Conservation (phyloP, 2,888 invertebrate genomes). For the Acronicta aceris region DNA sequence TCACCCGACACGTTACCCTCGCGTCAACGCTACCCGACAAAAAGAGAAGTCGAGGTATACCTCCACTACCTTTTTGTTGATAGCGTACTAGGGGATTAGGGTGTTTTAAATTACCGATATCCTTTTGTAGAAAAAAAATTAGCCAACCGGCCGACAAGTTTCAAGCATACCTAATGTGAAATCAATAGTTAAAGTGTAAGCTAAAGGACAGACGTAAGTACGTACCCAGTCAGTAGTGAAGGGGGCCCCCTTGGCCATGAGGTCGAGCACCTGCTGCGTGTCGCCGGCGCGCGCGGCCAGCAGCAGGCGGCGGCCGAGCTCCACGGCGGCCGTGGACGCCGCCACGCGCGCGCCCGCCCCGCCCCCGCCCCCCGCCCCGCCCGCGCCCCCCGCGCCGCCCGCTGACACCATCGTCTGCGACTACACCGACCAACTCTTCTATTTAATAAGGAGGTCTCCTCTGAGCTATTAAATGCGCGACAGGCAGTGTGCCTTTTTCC, state of each 20-base stretch:
- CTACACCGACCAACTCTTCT: conserved; percentile 3
- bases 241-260: conserved; percentile 96
- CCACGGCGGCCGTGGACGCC: conserved; percentile 84
- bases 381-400: neutral
- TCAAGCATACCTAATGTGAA: too few relatives aligned
- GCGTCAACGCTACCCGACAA: too few relatives aligned
- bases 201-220: neutral
- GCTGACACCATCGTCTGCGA: conserved; percentile 27
- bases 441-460: neutral
- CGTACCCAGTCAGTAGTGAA: conserved; percentile 97
- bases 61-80: too few relatives aligned
- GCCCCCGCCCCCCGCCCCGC: conserved; percentile 18
- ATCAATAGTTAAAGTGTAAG: too few relatives aligned
- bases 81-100: too few relatives aligned
- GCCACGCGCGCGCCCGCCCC: conserved; percentile 67
- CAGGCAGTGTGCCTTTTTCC: too few relatives aligned
- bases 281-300: conserved; percentile 94
- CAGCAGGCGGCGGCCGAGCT: conserved; percentile 95
- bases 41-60: too few relatives aligned
- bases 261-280: conserved; percentile 92
- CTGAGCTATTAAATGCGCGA: too few relatives aligned
- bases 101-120: too few relatives aligned
- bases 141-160: too few relatives aligned
- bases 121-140: too few relatives aligned
- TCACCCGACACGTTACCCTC: too few relatives aligned